Base-by-base conservation (phyloP, 2,888 invertebrate species). In the Drepana falcataria region DNA sequence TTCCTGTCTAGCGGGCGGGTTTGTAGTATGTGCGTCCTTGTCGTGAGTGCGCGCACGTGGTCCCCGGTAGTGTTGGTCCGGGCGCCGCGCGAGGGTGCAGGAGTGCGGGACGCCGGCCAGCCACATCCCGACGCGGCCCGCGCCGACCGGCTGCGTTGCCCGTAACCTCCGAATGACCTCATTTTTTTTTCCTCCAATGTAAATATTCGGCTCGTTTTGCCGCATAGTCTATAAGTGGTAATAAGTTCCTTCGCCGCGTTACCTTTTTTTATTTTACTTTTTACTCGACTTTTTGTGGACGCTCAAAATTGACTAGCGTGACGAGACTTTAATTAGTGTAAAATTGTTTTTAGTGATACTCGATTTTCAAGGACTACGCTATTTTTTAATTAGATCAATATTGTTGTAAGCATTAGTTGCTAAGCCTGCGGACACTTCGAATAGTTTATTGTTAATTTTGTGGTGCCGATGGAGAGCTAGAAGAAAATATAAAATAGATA, bases 91-190 rank as follows among this genome's bases (percentile, higher is more conserved):
- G 66, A 69, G 64, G 68, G 69, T 64, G 71, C 71, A 65, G 21
- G 68, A 62, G 68, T 63, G 73, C 69, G 70, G 69, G 70, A 61
- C 59, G 65, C 68, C 69, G 64, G 64, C 66, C 69, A 73, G 79
- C 78, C 90, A 89, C 87, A 87, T 84, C 84, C 84, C 87, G 89
- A 77, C 87, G 86, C 89, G 89, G 87, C 88, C 81, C 87, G 86
- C 82, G 87, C 86, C 87, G 87, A 79, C 84, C 85, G 90, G 90
- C 89, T 83, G 90, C 85, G 81, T 87, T 79, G 89, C 87, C 90
- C 89, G 88, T 89, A 87, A 90, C 90, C 90, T 89, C 88, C 83
- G 86, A 80, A 82, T 90, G 91, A 90, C 91, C 91, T 87, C 87
- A 84, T 87, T 91, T 91, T 91, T 87, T 90, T 90, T 88, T 85